Evolutionary conservation across 1,140 invertebrate genomes (phyloP).

Genomic region (Tetramorium alpestre): DNA sequence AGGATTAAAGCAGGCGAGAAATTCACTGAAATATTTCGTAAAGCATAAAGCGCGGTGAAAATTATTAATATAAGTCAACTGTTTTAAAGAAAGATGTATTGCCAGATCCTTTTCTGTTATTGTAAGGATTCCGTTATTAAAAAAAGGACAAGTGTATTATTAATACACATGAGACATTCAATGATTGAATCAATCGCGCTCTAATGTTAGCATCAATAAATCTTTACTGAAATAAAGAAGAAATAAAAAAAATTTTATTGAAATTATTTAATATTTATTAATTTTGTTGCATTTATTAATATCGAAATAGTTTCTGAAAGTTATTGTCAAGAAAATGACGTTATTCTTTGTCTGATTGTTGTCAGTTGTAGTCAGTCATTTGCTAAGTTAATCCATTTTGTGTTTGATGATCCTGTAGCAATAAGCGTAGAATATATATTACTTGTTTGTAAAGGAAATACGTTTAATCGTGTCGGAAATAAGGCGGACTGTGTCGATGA

Average conservation of each 20-base stretch:
- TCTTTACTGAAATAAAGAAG: neutral
- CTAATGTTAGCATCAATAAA: neutral
- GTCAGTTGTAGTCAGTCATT: no score
- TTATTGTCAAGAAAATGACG: neutral
- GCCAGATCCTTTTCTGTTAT: neutral
- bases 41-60: slow-evolving; percentile 4
- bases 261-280: neutral
- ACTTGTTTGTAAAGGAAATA: neutral
- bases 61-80: slow-evolving; percentile 3
- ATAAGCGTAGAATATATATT: slow-evolving; percentile 34
- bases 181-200: neutral
- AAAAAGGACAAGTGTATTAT: neutral
- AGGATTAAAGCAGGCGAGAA: slow-evolving; percentile 24
- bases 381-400: no score
- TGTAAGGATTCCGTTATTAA: neutral
- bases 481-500: neutral
- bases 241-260: neutral
- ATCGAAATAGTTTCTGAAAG: neutral
- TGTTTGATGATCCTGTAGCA: neutral
- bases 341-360: neutral
- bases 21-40: slow-evolving; percentile 15
- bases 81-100: slow-evolving; percentile 18
- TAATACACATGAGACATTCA: neutral
- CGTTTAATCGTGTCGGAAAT: slow-evolving; percentile 4
- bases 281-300: neutral